Percentiles rank a stretch among this genome's conserved stretches.
phyloP scores from a whole-genome alignment of 2,888 invertebrate species.

The Oithona nana region DNA sequence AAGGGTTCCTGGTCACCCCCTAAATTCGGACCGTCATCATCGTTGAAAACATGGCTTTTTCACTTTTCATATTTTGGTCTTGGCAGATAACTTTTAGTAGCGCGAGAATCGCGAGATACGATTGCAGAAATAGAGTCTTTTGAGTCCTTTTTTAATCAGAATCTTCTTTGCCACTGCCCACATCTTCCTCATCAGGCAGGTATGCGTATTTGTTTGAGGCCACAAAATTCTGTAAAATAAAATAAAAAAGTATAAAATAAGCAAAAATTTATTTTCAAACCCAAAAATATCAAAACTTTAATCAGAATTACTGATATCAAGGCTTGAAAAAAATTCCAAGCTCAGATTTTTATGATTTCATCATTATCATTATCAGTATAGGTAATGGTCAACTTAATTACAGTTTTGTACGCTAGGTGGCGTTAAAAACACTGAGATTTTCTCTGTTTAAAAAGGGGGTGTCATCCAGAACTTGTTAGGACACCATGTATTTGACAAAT shows the following conservation, averaged over 20 bases:
- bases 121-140: neutral
- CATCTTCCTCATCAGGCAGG: neutral
- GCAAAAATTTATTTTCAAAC: too few species aligned
- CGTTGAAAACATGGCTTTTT: neutral
- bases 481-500: too few species aligned
- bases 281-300: too few species aligned
- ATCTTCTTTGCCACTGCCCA: neutral
- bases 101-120: neutral
- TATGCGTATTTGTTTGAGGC: slow-evolving; percentile 7
- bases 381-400: neutral
- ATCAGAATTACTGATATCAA: too few species aligned
- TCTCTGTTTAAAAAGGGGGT: too few species aligned
- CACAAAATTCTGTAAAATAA: slow-evolving; percentile 7
- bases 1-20: neutral
- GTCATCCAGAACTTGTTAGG: too few species aligned
- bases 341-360: too few species aligned
- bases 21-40: neutral
- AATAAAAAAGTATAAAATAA: neutral
- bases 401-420: too few species aligned
- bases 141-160: neutral
- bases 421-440: too few species aligned
- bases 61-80: neutral
- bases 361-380: neutral
- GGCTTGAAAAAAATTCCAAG: too few species aligned
- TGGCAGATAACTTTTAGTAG: too few species aligned